Evolutionary conservation across 2,888 invertebrate genomes (phyloP).

Genomic region (Enchytraeus crypticus): DNA sequence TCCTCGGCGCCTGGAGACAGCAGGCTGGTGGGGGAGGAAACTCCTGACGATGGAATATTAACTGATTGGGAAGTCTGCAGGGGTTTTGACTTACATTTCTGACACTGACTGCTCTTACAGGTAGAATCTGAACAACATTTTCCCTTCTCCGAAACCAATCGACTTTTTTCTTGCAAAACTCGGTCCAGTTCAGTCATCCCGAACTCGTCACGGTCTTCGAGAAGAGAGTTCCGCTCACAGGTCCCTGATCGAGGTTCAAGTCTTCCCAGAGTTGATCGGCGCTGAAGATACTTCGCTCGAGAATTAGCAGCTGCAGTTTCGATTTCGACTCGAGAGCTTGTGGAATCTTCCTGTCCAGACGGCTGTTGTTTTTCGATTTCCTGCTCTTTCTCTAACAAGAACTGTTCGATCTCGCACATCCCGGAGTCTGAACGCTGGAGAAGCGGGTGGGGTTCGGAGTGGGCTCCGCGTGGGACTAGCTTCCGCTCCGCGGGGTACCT

Average conservation of each 20-base stretch:
- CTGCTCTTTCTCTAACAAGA: constrained; percentile 21
- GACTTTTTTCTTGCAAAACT: constrained; percentile 11
- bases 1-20: no score
- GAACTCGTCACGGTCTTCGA: constrained; percentile 13
- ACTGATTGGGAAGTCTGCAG: neutral
- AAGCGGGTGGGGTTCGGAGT: constrained; percentile 19
- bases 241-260: constrained; percentile 15
- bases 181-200: constrained; percentile 17
- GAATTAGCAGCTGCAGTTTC: neutral
- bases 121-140: constrained; percentile 9
- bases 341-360: constrained; percentile 12
- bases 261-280: neutral
- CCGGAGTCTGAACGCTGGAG: constrained; percentile 22
- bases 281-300: neutral
- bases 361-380: constrained; percentile 16
- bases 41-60: no score
- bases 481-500: neutral
- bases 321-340: neutral
- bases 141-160: constrained; percentile 7
- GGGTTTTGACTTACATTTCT: constrained; percentile 8
- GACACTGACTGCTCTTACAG: constrained; percentile 10
- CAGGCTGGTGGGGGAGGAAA: no score
- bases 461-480: constrained; percentile 21
- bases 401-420: constrained; percentile 23
- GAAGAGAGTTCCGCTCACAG: constrained; percentile 16